Evolutionary conservation across 2,888 invertebrate genomes (phyloP).

Genomic region (Boloria selene): DNA sequence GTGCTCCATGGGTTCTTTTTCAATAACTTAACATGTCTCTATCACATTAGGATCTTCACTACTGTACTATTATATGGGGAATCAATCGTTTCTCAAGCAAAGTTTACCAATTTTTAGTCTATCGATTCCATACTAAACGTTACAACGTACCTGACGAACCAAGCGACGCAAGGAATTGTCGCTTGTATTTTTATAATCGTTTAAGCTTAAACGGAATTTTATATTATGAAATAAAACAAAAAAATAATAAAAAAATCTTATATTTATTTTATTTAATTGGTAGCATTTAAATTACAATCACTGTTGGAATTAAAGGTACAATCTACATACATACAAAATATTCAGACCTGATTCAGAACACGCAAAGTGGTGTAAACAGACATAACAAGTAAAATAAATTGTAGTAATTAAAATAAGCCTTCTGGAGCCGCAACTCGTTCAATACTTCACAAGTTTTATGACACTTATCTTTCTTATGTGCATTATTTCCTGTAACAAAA

Average conservation of each 20-base stretch:
- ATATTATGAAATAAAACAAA: constrained; percentile 58
- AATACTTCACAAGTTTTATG: constrained; percentile 21
- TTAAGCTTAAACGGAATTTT: too few species aligned
- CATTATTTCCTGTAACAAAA: constrained; percentile 71
- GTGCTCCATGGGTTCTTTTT: too few species aligned
- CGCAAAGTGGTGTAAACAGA: constrained; percentile 54
- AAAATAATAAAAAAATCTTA: constrained; percentile 68
- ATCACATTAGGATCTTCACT: too few species aligned
- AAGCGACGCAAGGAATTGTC: too few species aligned
- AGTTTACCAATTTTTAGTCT: too few species aligned
- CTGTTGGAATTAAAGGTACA: constrained; percentile 68
- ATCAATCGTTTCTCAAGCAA: too few species aligned
- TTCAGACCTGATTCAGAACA: constrained; percentile 64
- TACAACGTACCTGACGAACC: too few species aligned
- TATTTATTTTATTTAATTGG: constrained; percentile 65
- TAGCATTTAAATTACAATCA: constrained; percentile 67
- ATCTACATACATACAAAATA: constrained; percentile 64
- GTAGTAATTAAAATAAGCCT: constrained; percentile 29
- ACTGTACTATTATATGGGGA: too few species aligned
- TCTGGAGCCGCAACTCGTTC: constrained; percentile 18
- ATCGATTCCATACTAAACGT: too few species aligned
- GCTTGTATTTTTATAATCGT: too few species aligned
- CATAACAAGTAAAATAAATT: constrained; percentile 41
- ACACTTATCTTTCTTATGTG: constrained; percentile 21
- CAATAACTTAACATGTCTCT: too few species aligned